A percentile compares a stretch with the other conserved stretches of the same genome.
Conservation (phyloP, 2,797 vertebrate species). For the Columba guinea region DNA sequence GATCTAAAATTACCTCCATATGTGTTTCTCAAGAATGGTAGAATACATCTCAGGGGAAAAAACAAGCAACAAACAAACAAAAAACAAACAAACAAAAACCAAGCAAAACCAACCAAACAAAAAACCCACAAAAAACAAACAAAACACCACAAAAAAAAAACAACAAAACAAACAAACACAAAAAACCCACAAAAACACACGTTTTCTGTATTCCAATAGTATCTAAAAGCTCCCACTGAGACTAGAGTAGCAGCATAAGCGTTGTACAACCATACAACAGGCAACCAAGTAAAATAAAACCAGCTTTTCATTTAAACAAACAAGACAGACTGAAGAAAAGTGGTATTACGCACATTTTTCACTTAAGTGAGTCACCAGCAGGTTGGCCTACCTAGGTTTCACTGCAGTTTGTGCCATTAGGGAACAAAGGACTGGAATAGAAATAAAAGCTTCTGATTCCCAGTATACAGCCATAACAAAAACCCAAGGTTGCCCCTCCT, state of each 20-base stretch:
- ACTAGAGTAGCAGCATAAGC: neutral
- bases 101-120: too few species aligned
- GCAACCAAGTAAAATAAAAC: neutral
- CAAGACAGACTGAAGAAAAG: neutral
- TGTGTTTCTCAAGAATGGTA: neutral
- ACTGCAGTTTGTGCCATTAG: neutral
- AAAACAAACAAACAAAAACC: too few species aligned
- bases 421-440: neutral
- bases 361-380: neutral
- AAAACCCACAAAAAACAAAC: too few species aligned
- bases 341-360: neutral
- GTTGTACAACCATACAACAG: neutral
- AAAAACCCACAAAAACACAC: too few species aligned
- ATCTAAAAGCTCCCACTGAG: rapidly evolving
- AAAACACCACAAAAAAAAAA: too few species aligned
- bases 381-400: neutral
- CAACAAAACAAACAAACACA: too few species aligned
- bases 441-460: neutral
- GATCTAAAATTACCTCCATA: neutral
- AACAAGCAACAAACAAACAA: too few species aligned
- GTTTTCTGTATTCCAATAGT: neutral
- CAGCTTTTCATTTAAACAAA: neutral
- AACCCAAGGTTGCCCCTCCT: rapidly evolving
- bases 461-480: neutral
- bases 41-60: neutral